A percentile compares a stretch with the other conserved stretches of the same genome.
These are phyloP conservation scores for Macaria notata DNA, from an alignment of 2,888 invertebrate genomes.

Conservation along the genomic window DNA sequence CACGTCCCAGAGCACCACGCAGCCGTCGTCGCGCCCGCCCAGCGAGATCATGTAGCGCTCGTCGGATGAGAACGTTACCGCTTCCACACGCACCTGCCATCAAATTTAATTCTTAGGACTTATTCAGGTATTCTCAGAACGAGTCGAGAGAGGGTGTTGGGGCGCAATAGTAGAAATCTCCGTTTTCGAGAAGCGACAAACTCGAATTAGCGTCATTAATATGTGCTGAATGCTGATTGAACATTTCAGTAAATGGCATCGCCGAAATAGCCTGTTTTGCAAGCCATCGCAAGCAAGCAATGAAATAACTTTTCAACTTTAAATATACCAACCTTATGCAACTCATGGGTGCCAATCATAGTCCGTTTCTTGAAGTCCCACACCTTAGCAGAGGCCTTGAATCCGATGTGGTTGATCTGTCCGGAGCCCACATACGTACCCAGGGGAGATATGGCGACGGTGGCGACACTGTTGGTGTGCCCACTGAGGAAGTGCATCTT, in stretches of 20 bases:
- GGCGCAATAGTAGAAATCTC: no score
- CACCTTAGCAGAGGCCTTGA: slow-evolving; percentile 92
- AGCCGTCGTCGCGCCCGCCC: slow-evolving; percentile 95
- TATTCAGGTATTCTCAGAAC: no score
- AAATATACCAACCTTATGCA: slow-evolving; percentile 86
- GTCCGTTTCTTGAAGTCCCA: slow-evolving; percentile 90
- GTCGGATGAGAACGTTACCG: slow-evolving; percentile 90
- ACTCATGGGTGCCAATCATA: slow-evolving; percentile 86
- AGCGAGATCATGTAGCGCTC: slow-evolving; percentile 92
- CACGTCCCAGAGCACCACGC: slow-evolving; percentile 93
- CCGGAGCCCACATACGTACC: slow-evolving; percentile 93
- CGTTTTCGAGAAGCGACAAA: no score
- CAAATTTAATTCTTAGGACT: background rate
- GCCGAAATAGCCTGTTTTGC: no score
- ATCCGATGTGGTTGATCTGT: slow-evolving; percentile 95
- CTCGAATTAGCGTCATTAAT: no score
- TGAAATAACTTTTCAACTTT: no score
- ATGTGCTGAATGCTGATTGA: no score
- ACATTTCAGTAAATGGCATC: no score
- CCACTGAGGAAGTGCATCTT: slow-evolving; percentile 89
- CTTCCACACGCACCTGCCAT: slow-evolving; percentile 88
- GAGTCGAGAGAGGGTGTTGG: no score
- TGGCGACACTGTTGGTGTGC: slow-evolving; percentile 90
- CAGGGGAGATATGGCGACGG: slow-evolving; percentile 88
- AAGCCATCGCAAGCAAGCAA: no score